A percentile compares a stretch with the other conserved stretches of the same genome.
Evolutionary conservation across 2,797 vertebrate genomes (phyloP).

Genomic region (Xerus rutilus): DNA sequence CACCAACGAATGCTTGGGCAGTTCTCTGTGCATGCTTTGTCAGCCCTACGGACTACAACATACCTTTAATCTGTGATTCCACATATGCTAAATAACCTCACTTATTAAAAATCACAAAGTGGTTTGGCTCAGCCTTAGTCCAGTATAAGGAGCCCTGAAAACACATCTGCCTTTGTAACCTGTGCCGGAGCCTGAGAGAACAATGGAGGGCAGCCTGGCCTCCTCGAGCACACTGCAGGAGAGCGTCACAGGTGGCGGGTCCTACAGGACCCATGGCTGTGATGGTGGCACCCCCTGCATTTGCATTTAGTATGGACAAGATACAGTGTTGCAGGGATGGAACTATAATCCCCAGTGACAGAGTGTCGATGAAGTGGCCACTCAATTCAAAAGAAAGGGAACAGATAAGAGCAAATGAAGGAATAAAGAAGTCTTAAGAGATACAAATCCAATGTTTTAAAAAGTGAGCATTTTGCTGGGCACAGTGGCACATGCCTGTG

Average conservation of each 20-base stretch:
- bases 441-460: background rate
- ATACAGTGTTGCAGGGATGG: fast-evolving
- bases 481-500: too few relatives aligned
- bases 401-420: background rate
- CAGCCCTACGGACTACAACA: background rate
- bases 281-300: fast-evolving
- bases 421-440: background rate
- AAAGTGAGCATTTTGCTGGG: background rate
- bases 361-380: background rate
- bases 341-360: fast-evolving
- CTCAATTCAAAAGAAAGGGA: background rate
- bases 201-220: fast-evolving
- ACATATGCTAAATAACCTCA: background rate
- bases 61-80: background rate
- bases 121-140: background rate
- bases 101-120: background rate
- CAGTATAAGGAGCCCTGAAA: fast-evolving
- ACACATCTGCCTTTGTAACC: fast-evolving
- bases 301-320: background rate
- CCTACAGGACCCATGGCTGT: too few relatives aligned
- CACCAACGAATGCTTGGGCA: fast-evolving
- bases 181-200: background rate
- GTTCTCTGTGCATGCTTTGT: too few relatives aligned
- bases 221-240: too few relatives aligned
- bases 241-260: too few relatives aligned